Conservation (phyloP, 2,797 vertebrate genomes). For the Merluccius polli region DNA sequence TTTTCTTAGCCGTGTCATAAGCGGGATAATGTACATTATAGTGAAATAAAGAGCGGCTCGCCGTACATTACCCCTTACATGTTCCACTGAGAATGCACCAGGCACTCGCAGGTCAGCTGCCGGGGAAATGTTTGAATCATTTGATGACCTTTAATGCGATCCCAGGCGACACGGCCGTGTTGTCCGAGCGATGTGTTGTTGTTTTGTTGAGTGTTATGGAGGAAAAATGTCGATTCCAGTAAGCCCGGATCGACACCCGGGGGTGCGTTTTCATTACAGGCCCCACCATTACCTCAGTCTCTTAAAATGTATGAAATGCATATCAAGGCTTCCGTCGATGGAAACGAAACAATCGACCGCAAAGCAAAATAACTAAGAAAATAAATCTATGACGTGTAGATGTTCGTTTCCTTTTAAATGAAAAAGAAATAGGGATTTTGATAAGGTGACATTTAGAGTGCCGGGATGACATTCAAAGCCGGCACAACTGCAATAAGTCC, state of each 20-base stretch:
- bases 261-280: neutral
- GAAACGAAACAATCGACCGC: neutral
- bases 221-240: neutral
- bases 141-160: neutral
- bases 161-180: neutral
- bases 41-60: too few relatives aligned
- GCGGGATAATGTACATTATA: too few relatives aligned
- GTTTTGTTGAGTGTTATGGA: neutral
- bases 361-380: constrained; percentile 14
- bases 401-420: constrained; percentile 20
- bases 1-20: too few relatives aligned
- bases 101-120: neutral
- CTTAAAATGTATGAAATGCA: constrained; percentile 46
- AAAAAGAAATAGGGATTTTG: constrained; percentile 52
- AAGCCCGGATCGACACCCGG: neutral
- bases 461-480: constrained; percentile 57
- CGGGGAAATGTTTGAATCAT: neutral
- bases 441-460: constrained; percentile 64
- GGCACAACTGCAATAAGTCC: constrained; percentile 30
- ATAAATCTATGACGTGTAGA: constrained; percentile 28
- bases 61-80: too few relatives aligned
- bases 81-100: too few relatives aligned
- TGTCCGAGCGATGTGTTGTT: constrained; percentile 15
- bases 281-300: neutral
- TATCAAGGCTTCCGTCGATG: constrained; percentile 31